These are phyloP conservation scores for Fragum fragum DNA, from an alignment of 2,888 invertebrate species.

Conservation along the genomic window DNA sequence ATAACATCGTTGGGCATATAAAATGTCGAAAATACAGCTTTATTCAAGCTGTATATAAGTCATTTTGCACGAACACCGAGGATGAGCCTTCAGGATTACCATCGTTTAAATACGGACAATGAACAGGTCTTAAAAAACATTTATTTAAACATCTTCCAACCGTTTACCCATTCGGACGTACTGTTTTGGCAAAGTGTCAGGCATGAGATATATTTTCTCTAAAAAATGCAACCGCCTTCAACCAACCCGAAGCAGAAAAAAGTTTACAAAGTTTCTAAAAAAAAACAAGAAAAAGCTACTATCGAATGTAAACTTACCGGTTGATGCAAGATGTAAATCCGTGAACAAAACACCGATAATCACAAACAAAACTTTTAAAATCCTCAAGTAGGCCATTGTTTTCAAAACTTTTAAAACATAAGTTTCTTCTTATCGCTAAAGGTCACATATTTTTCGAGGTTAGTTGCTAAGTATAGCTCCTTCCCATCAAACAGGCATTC, in stretches of 20 bases:
- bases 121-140: too few species aligned
- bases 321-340: constrained; percentile 1
- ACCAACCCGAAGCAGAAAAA: neutral
- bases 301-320: neutral
- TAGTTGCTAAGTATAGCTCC: constrained; percentile 21
- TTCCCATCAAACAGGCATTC: constrained; percentile 1
- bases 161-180: too few species aligned
- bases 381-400: constrained; percentile 18
- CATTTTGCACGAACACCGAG: too few species aligned
- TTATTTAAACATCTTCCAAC: too few species aligned
- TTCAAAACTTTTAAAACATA: constrained; percentile 19
- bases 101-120: too few species aligned
- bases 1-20: too few species aligned
- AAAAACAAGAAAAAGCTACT: too few species aligned
- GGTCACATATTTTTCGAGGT: constrained; percentile 26
- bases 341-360: neutral
- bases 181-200: neutral
- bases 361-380: constrained; percentile 11
- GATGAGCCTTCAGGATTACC: too few species aligned
- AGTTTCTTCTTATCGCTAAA: constrained; percentile 2
- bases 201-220: neutral
- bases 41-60: too few species aligned
- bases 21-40: too few species aligned
- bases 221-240: neutral
- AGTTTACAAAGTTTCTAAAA: constrained; percentile 13